phyloP scores from a whole-genome alignment of 2,113 vertebrate species.

The Rhea pennata region DNA sequence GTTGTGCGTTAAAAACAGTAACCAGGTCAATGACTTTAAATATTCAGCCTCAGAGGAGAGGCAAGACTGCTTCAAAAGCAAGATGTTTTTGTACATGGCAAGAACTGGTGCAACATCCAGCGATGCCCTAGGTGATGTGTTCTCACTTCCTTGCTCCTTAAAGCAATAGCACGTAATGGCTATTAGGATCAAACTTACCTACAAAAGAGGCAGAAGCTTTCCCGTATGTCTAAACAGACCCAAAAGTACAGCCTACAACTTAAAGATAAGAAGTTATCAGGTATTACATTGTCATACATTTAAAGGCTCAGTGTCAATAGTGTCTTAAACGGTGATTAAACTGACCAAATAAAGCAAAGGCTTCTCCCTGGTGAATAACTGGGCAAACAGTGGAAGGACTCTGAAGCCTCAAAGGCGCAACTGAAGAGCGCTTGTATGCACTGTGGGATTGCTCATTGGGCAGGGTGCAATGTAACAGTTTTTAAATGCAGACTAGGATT shows the following conservation, averaged over 20 bases:
- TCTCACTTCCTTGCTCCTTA: neutral
- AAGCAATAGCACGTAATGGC: neutral
- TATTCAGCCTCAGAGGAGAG: neutral
- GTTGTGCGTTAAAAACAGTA: accelerated
- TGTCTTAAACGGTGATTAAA: neutral
- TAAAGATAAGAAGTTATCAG: neutral
- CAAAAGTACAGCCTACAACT: neutral
- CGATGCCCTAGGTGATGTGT: accelerated
- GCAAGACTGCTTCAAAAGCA: neutral
- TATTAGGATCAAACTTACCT: neutral
- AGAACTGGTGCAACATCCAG: neutral
- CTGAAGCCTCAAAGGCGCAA: neutral
- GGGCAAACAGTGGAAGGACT: neutral
- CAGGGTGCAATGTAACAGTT: neutral
- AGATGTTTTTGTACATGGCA: neutral
- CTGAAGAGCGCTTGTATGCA: no score
- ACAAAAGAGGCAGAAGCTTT: neutral
- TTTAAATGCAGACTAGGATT: neutral
- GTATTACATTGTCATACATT: accelerated
- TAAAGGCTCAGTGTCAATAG: neutral
- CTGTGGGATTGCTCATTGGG: neutral
- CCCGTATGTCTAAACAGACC: neutral
- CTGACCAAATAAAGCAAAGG: neutral
- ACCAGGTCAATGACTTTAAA: neutral
- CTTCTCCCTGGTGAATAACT: neutral